Evolutionary conservation across 1,140 invertebrate genomes (phyloP).

Genomic region (Bombus haemorrhoidalis): DNA sequence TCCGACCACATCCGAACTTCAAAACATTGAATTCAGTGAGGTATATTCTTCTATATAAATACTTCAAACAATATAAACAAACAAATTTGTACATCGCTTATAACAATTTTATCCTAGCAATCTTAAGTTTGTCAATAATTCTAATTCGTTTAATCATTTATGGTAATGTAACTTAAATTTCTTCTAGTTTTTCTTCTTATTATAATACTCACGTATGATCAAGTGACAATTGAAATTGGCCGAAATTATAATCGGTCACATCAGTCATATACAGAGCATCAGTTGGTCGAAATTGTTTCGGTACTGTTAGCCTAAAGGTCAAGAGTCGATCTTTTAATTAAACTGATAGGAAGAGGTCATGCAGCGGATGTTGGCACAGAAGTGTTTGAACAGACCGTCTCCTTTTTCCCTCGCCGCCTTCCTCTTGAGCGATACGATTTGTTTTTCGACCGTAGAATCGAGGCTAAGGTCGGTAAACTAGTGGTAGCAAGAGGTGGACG

Average conservation of each 20-base stretch:
- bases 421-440: slow-evolving; percentile 68
- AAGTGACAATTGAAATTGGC: slow-evolving; percentile 19
- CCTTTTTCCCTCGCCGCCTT: slow-evolving; percentile 49
- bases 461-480: not conserved
- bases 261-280: not conserved
- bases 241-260: slow-evolving; percentile 26
- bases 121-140: not conserved
- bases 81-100: no score
- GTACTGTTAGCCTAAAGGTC: slow-evolving; percentile 38
- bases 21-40: no score
- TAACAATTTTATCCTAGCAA: no score
- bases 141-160: no score
- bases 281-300: slow-evolving; percentile 37
- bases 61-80: no score
- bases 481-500: slow-evolving; percentile 35
- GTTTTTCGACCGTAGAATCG: slow-evolving; percentile 62
- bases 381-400: slow-evolving; percentile 69
- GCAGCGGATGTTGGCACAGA: slow-evolving; percentile 56
- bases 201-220: not conserved
- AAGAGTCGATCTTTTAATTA: slow-evolving; percentile 54
- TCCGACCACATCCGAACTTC: no score
- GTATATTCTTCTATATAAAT: no score
- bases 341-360: slow-evolving; percentile 43
- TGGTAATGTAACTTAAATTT: not conserved
- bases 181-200: not conserved